phyloP scores from a whole-genome alignment of 2,888 invertebrate genomes.

The Volucella inflata region DNA sequence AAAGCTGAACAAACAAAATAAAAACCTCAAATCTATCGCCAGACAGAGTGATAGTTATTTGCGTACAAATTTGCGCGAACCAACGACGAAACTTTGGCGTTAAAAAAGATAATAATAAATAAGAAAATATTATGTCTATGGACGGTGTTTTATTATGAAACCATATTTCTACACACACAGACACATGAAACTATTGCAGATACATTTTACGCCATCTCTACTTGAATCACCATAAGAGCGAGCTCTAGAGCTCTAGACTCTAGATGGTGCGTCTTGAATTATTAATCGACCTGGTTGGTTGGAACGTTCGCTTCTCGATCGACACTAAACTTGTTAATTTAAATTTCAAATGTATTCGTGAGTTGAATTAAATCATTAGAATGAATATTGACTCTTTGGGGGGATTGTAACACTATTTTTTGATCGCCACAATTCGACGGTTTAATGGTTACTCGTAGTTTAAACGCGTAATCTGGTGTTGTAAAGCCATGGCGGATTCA shows the following conservation, averaged over 20 bases:
- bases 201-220: conserved; percentile 35
- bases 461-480: neutral
- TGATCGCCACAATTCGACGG: conserved; percentile 8
- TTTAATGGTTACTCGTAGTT: neutral
- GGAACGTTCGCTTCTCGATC: conserved; percentile 32
- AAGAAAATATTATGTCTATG: conserved; percentile 15
- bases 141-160: conserved; percentile 45
- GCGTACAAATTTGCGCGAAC: conserved; percentile 13
- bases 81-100: neutral
- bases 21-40: neutral
- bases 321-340: conserved; percentile 49
- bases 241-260: neutral
- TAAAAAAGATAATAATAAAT: neutral
- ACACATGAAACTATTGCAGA: conserved; percentile 5
- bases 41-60: conserved; percentile 4
- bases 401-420: conserved; percentile 1
- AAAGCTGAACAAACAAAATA: neutral
- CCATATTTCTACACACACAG: conserved; percentile 43
- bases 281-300: conserved; percentile 27
- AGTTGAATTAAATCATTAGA: conserved; percentile 57
- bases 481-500: conserved; percentile 22
- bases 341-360: conserved; percentile 63
- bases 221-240: conserved; percentile 38
- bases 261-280: conserved; percentile 42
- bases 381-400: conserved; percentile 13